phyloP scores from a whole-genome alignment of 1,140 invertebrate species.

The Plutomurus gul region DNA sequence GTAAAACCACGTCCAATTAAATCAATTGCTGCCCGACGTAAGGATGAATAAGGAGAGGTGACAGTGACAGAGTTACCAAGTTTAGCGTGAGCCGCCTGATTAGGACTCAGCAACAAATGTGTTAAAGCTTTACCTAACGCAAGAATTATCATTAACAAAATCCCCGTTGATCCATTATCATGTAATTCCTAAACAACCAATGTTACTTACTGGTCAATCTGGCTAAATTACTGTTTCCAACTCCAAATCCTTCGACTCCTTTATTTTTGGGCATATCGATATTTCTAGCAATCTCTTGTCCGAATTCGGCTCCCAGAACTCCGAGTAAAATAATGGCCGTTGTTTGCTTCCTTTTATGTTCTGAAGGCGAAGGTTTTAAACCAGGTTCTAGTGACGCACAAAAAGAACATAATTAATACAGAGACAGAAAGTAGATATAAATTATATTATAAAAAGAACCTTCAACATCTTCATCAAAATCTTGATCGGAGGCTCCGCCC shows the following conservation, averaged over 20 bases:
- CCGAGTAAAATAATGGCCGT: conserved; percentile 95
- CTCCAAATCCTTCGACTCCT: conserved; percentile 85
- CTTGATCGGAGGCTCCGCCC: conserved; percentile 30
- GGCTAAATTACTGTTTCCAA: conserved; percentile 88
- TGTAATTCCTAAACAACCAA: not conserved
- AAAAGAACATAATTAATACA: not conserved
- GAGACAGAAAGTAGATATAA: not conserved
- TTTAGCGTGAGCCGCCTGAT: not conserved
- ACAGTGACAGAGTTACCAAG: conserved; percentile 1
- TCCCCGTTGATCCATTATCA: not conserved
- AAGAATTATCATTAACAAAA: conserved; percentile 34
- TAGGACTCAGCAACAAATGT: conserved; percentile 85
- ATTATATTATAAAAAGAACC: not conserved
- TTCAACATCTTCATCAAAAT: conserved; percentile 50
- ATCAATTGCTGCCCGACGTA: conserved; percentile 94
- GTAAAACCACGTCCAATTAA: conserved; percentile 94
- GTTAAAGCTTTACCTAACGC: conserved; percentile 80
- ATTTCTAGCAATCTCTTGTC: conserved; percentile 66
- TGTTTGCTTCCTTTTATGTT: conserved; percentile 91
- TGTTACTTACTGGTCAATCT: conserved; percentile 77
- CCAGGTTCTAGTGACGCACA: conserved; percentile 59
- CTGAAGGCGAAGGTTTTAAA: conserved; percentile 80
- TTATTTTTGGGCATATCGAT: conserved; percentile 62
- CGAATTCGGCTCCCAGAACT: conserved; percentile 97
- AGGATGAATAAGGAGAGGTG: conserved; percentile 72